Evolutionary conservation across 2,113 vertebrate species (phyloP).

Genomic region (Pristiophorus japonicus): DNA sequence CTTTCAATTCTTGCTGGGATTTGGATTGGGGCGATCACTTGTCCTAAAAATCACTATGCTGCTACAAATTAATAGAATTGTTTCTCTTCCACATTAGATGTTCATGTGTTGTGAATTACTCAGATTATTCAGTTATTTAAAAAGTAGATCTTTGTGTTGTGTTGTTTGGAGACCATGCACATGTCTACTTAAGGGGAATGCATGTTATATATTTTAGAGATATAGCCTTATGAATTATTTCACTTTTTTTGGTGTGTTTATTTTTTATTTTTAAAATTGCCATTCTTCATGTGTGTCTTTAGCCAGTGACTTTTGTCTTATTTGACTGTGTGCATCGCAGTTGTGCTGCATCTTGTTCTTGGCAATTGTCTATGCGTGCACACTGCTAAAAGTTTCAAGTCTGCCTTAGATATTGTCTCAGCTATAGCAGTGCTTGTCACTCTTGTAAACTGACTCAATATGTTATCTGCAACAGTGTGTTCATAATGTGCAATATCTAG

Average conservation of each 20-base stretch:
- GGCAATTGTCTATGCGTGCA: background rate
- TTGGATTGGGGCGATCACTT: background rate
- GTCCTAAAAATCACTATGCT: background rate
- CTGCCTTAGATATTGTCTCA: background rate
- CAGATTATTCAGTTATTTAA: background rate
- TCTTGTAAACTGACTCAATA: background rate
- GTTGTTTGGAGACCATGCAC: background rate
- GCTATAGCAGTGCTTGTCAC: background rate
- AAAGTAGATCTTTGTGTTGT: background rate
- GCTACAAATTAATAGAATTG: background rate
- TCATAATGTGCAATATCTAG: background rate
- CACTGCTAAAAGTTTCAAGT: background rate
- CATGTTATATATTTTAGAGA: background rate
- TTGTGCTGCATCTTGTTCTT: background rate
- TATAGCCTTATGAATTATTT: background rate
- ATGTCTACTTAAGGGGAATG: background rate
- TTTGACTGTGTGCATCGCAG: background rate
- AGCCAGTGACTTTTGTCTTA: background rate
- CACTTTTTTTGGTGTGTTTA: background rate
- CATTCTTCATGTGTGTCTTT: background rate
- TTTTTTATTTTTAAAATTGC: background rate
- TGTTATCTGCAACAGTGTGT: background rate
- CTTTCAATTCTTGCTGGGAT: background rate
- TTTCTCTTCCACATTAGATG: background rate
- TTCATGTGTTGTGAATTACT: background rate